phyloP scores from a whole-genome alignment of 1,140 invertebrate genomes.

The Vollenhovia emeryi region DNA sequence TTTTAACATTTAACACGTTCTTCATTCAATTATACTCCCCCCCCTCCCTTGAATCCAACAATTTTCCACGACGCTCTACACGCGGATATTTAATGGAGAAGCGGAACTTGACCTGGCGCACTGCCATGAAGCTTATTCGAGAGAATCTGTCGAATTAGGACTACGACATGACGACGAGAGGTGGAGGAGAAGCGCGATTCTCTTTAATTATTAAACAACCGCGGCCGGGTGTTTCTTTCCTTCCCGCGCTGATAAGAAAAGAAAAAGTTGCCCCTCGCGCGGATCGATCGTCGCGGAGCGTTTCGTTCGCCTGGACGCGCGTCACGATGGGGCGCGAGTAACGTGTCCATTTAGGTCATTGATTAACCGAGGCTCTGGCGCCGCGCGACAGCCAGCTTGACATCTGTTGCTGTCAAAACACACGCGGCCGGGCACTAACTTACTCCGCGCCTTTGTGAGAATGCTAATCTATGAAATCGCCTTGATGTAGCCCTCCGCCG shows the following conservation, averaged over 20 bases:
- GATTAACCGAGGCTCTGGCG: slow-evolving; percentile 5
- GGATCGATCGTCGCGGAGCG: not conserved
- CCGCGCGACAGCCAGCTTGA: not conserved
- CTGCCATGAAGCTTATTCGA: slow-evolving; percentile 32
- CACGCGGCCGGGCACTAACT: slow-evolving; percentile 11
- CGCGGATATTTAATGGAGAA: slow-evolving; percentile 40
- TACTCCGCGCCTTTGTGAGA: slow-evolving; percentile 32
- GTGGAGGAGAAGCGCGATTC: not conserved
- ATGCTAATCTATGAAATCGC: slow-evolving; percentile 48
- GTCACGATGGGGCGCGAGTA: not conserved
- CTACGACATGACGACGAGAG: not conserved
- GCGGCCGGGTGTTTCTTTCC: not conserved
- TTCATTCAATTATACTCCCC: slow-evolving; percentile 59
- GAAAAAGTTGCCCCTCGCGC: not conserved
- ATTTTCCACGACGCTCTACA: slow-evolving; percentile 31
- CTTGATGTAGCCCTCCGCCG: not conserved
- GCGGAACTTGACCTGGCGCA: slow-evolving; percentile 23
- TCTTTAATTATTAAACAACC: not conserved
- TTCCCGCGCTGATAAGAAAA: no score
- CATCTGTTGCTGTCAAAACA: slow-evolving; percentile 49
- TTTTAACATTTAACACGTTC: slow-evolving; percentile 35
- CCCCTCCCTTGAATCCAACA: slow-evolving; percentile 48
- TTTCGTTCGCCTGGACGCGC: slow-evolving; percentile 8
- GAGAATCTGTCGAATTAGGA: slow-evolving; percentile 52
- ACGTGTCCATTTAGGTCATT: slow-evolving; percentile 10